Conservation (phyloP, 2,888 invertebrate genomes). For the Dryomyza anilis region DNA sequence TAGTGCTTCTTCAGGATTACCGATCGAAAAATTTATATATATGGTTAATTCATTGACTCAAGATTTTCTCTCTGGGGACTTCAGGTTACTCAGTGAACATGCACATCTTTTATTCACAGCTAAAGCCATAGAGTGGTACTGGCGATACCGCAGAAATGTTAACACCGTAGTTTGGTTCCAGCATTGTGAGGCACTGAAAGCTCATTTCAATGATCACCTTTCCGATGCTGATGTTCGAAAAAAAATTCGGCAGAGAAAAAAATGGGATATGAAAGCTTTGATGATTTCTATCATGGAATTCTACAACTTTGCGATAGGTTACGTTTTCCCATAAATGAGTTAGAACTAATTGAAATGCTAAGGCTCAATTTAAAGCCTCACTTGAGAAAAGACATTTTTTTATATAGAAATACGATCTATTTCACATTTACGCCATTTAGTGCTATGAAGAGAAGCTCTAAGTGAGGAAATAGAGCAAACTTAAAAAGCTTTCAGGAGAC, state of each 20-base stretch:
- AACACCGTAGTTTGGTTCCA: not conserved
- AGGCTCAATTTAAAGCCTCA: conserved; percentile 13
- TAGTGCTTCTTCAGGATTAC: not conserved
- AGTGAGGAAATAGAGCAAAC: not conserved
- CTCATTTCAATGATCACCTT: conserved; percentile 1
- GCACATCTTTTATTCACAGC: conserved; percentile 5
- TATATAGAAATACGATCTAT: no score
- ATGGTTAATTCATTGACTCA: not conserved
- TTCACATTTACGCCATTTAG: conserved; percentile 11
- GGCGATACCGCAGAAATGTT: no score
- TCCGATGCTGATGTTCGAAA: conserved; percentile 19
- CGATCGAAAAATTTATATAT: no score
- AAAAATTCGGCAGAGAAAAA: conserved; percentile 14
- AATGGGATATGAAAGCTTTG: conserved; percentile 7
- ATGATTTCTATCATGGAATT: conserved; percentile 12
- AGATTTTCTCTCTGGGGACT: not conserved
- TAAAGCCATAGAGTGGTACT: conserved; percentile 13
- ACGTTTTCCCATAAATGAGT: not conserved
- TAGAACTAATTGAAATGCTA: conserved; percentile 12
- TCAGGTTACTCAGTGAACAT: conserved; percentile 1
- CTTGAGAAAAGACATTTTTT: conserved; percentile 16
- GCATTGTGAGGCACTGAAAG: not conserved
- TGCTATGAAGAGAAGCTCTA: conserved; percentile 6
- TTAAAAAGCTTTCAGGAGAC: no score
- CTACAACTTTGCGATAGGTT: conserved; percentile 10